A percentile compares a stretch with the other conserved stretches of the same genome.
Evolutionary conservation across 2,113 vertebrate genomes (phyloP).

Genomic region (Macaca nemestrina): DNA sequence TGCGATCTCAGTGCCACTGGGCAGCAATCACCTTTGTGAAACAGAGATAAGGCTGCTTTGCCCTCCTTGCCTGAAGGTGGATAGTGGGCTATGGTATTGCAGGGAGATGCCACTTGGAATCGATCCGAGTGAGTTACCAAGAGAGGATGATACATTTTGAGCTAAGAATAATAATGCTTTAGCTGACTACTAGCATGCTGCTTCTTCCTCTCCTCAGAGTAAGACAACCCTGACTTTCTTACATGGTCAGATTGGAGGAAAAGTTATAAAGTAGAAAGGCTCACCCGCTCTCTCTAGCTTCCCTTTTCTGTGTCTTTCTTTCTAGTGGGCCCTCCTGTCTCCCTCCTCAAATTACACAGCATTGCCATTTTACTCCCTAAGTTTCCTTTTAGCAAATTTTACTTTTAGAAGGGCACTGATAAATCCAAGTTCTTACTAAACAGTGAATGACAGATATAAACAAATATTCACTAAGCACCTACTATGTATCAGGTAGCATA

Average conservation of each 20-base stretch:
- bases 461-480: neutral
- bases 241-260: neutral
- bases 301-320: neutral
- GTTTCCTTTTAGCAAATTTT: neutral
- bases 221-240: neutral
- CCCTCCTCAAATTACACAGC: neutral
- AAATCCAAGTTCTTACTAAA: neutral
- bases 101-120: neutral
- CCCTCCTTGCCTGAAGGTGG: neutral
- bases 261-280: neutral
- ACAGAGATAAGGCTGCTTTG: neutral
- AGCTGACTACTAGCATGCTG: neutral
- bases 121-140: neutral
- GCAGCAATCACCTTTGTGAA: neutral
- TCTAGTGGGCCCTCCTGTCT: neutral
- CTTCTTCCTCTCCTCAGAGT: neutral
- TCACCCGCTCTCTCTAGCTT: rapidly evolving
- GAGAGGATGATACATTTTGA: neutral
- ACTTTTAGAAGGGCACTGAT: neutral
- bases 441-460: neutral
- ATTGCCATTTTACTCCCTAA: neutral
- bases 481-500: neutral
- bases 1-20: neutral
- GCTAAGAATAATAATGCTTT: neutral
- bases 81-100: neutral